A percentile compares a stretch with the other conserved stretches of the same genome.
These are phyloP conservation scores for Littorina saxatilis DNA, from an alignment of 1,140 invertebrate species.

Conservation along the genomic window DNA sequence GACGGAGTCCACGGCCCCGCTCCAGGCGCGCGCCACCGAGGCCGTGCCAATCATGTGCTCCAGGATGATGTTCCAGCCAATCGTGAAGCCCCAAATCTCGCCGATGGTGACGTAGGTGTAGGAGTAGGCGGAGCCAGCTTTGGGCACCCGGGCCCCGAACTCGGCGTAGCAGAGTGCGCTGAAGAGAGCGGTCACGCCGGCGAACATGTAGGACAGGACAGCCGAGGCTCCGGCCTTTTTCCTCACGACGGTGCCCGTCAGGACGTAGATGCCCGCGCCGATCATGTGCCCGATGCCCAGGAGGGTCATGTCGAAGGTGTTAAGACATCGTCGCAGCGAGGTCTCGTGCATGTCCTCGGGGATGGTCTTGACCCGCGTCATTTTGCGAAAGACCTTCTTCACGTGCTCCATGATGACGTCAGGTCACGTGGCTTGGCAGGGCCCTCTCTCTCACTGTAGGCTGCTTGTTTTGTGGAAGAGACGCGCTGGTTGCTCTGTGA, in stretches of 20 bases:
- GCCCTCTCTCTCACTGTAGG: not conserved
- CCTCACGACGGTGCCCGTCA: conserved; percentile 86
- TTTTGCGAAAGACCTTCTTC: conserved; percentile 68
- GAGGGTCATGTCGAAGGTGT: conserved; percentile 86
- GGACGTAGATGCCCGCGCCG: conserved; percentile 84
- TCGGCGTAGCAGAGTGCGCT: conserved; percentile 95
- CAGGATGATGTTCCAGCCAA: conserved; percentile 75
- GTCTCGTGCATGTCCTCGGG: conserved; percentile 83
- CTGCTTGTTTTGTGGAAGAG: no score
- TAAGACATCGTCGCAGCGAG: conserved; percentile 90
- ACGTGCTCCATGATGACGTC: conserved; percentile 33
- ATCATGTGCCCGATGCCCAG: conserved; percentile 94
- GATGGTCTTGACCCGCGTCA: conserved; percentile 69
- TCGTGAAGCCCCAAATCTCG: conserved; percentile 70
- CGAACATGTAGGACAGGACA: conserved; percentile 86
- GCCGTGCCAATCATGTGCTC: conserved; percentile 81
- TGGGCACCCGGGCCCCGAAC: conserved; percentile 84
- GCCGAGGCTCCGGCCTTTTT: conserved; percentile 92
- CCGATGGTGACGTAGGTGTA: conserved; percentile 73
- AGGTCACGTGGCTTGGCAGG: not conserved
- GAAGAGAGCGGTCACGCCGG: conserved; percentile 89
- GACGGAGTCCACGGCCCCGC: conserved; percentile 92
- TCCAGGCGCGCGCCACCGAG: conserved; percentile 94
- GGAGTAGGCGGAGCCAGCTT: conserved; percentile 72
- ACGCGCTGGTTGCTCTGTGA: not conserved